Evolutionary conservation across 2,113 vertebrate genomes (phyloP), one percentile per base, ranked within the genome.

Genomic region (Phrynosoma platyrhinos): DNA sequence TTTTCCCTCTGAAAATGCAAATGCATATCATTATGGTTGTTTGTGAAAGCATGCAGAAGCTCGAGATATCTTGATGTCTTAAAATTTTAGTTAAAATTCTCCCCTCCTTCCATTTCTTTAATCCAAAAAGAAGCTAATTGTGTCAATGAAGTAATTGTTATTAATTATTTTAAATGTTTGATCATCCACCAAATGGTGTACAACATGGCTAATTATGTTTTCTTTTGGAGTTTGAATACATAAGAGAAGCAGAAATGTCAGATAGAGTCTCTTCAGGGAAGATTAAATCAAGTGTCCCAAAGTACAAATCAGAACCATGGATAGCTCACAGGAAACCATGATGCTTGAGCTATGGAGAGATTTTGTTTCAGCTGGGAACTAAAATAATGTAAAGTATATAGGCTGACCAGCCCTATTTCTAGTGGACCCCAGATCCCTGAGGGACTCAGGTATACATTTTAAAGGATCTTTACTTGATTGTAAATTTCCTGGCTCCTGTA

Each of bases 271-370:
- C 53, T 62, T 80, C n/a, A 2, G 30, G 32, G 55, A 27, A 80
- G 14, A 58, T 18, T 2, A 58, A n/a, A 9, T 9, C 30, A 80
- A 58, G 16, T 25, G 18, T 69, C 27, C 14, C 9, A 55, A 58
- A 58, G 55, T 58, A 16, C 55, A 58, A n/a, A n/a, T 80, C 52
- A 80, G 78, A 30, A 80, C 78, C 78, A 80, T 58, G 78, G 78
- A 80, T 53, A 58, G 30, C 53, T 32, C 53, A 23, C 14, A n/a
- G n/a, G 3, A 9, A 1, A 4, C 5, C 14, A 52, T 79, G n/a
- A 55, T 32, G 6, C 25, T 1, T 78, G 12, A 78, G 53, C 52
- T 53, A 79, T n/a, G 13, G 77, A 55, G 47, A n/a, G 12, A 27
- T n/a, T 30, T 2, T 53, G 23, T 20, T 58, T 58, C 55, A 58